Base-by-base conservation (phyloP, 2,797 vertebrate species). In the Siniperca scherzeri region DNA sequence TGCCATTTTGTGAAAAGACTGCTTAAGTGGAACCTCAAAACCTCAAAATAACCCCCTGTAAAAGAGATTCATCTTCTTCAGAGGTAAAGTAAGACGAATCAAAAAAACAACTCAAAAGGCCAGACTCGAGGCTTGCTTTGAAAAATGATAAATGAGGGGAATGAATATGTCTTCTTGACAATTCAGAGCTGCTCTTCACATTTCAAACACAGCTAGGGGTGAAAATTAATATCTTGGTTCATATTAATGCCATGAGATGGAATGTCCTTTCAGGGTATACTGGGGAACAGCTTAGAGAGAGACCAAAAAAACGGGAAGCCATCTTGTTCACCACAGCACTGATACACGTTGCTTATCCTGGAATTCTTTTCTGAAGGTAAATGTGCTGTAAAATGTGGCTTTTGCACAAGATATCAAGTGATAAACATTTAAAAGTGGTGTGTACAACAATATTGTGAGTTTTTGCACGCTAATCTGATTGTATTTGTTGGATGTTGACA, bases 221-320 rank as follows among this genome's bases (percentile, higher is more conserved):
- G 6, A 30, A 81, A 88, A 92, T 87, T 10, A 74, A 89, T 87
- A 80, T 88, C 74, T 85, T 44, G 52, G 77, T 80, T 27, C 27
- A 2, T 27, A 27, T 27, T 27, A 27, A 27, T 27, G 27, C 27
- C 27, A 27, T 27, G 2, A 27, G 27, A 27, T 27, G 27, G 27
- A 27, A 27, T 27, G 27, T 27, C 27, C 36, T 38, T 38, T 38
- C 36, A 38, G 36, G 36, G 36, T 38, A 38, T 7, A 38, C 36
- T 7, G 36, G 1, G 36, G 36, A 38, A 38, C 36, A 38, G 36
- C 36, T 5, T 52, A 52, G 17, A 21, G 17, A 50, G 46, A 38
- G 27, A 27, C 27, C 36, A 1, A 38, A 5, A 38, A 38, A 38
- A 38, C 36, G 7, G 36, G 36, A 38, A 38, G 36, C 11, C 38